Percentiles rank a stretch among this genome's conserved stretches.
Evolutionary conservation across 2,113 vertebrate genomes (phyloP).

Genomic region (Labrus mixtus): DNA sequence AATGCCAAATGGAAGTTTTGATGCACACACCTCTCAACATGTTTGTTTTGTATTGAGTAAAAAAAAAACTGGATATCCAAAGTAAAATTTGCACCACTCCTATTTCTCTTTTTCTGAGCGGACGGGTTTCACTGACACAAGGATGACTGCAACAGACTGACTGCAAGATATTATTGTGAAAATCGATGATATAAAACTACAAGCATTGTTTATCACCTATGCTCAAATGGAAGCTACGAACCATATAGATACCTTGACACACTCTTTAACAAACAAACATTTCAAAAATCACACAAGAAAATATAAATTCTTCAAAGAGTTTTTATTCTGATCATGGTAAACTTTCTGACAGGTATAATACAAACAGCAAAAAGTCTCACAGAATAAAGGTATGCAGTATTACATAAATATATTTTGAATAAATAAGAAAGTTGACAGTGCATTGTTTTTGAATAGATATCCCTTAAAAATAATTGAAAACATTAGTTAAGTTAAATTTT

Average conservation of each 20-base stretch:
- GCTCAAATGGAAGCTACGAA: too few species aligned
- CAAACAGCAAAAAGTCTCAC: not conserved
- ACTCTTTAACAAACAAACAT: not conserved
- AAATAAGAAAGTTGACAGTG: not conserved
- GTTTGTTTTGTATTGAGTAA: not conserved
- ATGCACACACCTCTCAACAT: not conserved
- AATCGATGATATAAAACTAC: not conserved
- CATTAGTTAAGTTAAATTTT: not conserved
- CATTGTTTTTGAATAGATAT: not conserved
- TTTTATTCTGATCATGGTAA: constrained; percentile 33
- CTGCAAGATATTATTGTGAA: not conserved
- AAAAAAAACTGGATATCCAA: not conserved
- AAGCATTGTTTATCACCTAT: not conserved
- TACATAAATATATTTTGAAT: constrained; percentile 16
- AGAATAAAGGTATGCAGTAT: constrained; percentile 1
- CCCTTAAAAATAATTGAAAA: not conserved
- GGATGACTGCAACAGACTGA: not conserved
- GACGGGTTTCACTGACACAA: not conserved
- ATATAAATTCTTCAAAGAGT: not conserved
- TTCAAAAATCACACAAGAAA: constrained; percentile 1
- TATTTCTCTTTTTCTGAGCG: not conserved
- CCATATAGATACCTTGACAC: not conserved
- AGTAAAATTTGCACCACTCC: not conserved
- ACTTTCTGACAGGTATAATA: not conserved
- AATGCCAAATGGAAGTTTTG: not conserved